Base-by-base conservation (phyloP, 2,888 invertebrate species). In the Scelioninae gen. 2 region DNA sequence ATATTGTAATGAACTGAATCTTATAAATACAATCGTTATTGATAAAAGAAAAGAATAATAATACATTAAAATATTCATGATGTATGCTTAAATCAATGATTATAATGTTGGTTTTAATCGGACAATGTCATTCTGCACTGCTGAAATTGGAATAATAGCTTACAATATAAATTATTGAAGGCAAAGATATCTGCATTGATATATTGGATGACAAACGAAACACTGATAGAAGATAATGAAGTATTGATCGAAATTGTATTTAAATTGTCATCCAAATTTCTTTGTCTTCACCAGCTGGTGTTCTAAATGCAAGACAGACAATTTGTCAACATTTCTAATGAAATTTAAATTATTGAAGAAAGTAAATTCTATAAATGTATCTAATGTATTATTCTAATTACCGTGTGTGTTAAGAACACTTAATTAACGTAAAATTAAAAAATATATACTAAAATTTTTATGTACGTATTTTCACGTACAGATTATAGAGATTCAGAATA, bases 301-400 rank as follows among this genome's bases (percentile, higher is more conserved):
- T 69, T 73, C 53, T 73, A 73, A 73, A 73, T 64, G 73, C 73
- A 60, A 69, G 69, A 73, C 73, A 73, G 64, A 73, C 65, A 39
- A 61, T 39, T 72, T 65, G 25, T 19, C 39, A 53, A 52, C n/a
- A 39, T 4, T 52, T 18, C 10, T n/a, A 39, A 48, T 19, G 2
- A 55, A 46, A 25, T 41, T 60, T 45, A 11, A 39, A 28, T 19
- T 22, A 16, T 19, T 45, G 9, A 57, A 31, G 7, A 58, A 37
- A 60, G 2, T 48, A 35, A 33, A 6, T 11, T 50, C 25, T 1
- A 1, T 3, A 31, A n/a, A 16, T 31, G 18, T n/a, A 19, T 35
- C 16, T 13, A 22, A 10, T 28, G 31, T 31, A 31, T 31, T 31
- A 9, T 2, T 4, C 1, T 25, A 9, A 25, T 5, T 16, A 43